Base-by-base conservation (phyloP, 2,113 vertebrate species). In the Scomber scombrus region DNA sequence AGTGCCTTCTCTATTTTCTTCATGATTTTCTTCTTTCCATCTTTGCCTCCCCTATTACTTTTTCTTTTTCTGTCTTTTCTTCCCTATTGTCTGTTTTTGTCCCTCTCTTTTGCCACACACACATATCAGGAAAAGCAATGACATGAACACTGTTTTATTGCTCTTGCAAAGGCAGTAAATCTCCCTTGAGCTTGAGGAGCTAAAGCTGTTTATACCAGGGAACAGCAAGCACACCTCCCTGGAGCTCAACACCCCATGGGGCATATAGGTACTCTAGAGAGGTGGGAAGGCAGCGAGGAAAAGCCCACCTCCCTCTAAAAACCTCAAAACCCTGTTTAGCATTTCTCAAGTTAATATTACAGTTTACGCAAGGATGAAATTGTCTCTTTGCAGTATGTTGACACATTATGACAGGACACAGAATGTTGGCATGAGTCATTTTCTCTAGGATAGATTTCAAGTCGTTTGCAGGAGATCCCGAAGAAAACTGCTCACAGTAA, bases 171-270 rank as follows among this genome's bases (percentile, higher is more conserved):
- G 67, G 68, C 77, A 82, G 51, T 90, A 83, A 85, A 92, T 91
- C 85, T 92, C 77, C 75, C 78, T 34, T 70, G 85, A 87, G 85
- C 83, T 85, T 47, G 58, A 75, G 66, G 73, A 82, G 81, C 67
- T 88, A 84, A 89, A 88, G 79, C 82, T 86, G 89, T 89, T 89
- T 84, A 78, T 90, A 74, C 72, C 65, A 15, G 71, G 80, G 76
- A 88, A 75, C 65, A 71, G 83, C 54, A 29, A 85, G 72, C 71
- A 21, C 85, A 75, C 82, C 68, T 84, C 86, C 46, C 69, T 61
- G 63, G 82, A 87, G 87, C 67, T 8, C 58, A 79, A 26, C 82
- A 61, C 82, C 88, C 86, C 61, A 75, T 16, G 78, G 81, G 86
- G 86, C 67, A 71, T 71, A 61, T 56, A 16, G 75, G 54, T 71